These are phyloP conservation scores for Aldabrachelys gigantea DNA, from an alignment of 2,113 vertebrate genomes.

Conservation along the genomic window DNA sequence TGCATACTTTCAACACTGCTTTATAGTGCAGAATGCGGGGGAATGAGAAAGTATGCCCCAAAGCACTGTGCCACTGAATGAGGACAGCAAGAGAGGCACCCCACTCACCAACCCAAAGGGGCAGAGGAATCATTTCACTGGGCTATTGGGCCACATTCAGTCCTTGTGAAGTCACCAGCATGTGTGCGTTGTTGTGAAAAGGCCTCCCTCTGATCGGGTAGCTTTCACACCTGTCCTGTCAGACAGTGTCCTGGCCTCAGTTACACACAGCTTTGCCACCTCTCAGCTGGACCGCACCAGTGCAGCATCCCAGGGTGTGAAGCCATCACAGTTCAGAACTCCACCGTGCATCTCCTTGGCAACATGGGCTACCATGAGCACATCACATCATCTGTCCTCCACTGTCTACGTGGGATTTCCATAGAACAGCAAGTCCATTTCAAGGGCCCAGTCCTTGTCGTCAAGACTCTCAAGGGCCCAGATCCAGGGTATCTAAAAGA, in stretches of 20 bases:
- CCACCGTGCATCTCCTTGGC: rapidly evolving
- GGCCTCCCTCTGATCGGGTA: not conserved
- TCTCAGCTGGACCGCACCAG: not conserved
- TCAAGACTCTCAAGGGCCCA: not conserved
- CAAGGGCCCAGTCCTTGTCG: not conserved
- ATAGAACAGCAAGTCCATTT: not conserved
- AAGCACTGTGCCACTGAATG: not conserved
- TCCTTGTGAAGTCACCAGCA: not conserved
- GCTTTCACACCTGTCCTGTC: not conserved
- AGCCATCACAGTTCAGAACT: not conserved
- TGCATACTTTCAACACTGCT: no score
- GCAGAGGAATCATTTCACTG: not conserved
- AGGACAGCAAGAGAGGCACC: no score
- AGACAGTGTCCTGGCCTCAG: not conserved
- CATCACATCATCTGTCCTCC: not conserved
- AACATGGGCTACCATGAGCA: rapidly evolving
- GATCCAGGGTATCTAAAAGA: not conserved
- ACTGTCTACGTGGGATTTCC: not conserved
- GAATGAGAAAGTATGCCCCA: not conserved
- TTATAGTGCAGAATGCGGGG: no score
- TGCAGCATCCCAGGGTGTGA: not conserved
- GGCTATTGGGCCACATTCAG: not conserved
- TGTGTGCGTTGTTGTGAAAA: not conserved
- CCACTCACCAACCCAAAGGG: no score
- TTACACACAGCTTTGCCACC: not conserved